Percentiles rank a stretch among this genome's conserved stretches.
Conservation (phyloP, 1,140 invertebrate genomes). For the Medauroidea extradentata region DNA sequence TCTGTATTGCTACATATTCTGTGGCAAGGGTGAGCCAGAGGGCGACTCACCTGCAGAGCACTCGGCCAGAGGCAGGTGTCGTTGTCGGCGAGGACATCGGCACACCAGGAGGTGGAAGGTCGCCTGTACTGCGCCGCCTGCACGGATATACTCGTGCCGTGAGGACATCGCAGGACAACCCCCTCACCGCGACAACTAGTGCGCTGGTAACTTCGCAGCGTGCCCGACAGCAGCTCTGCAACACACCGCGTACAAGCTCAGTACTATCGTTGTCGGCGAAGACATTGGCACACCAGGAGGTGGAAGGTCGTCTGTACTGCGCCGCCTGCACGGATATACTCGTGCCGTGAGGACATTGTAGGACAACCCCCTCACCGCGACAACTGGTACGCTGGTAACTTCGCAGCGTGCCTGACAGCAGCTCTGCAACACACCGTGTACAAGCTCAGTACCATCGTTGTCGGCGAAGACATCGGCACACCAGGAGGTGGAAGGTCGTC, state of each 20-base stretch:
- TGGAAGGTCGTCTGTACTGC: slow-evolving; percentile 50
- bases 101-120: slow-evolving; percentile 18
- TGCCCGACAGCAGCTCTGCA: slow-evolving; percentile 79
- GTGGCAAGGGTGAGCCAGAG: too few species aligned
- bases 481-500: slow-evolving; percentile 33
- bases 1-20: too few species aligned
- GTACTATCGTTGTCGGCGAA: too few species aligned
- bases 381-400: slow-evolving; percentile 85
- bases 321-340: slow-evolving; percentile 83
- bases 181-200: slow-evolving; percentile 82
- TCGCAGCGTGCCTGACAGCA: slow-evolving; percentile 79
- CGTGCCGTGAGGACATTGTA: slow-evolving; percentile 80
- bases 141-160: slow-evolving; percentile 81
- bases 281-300: slow-evolving; percentile 7
- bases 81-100: slow-evolving; percentile 22
- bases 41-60: slow-evolving; percentile 52
- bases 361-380: slow-evolving; percentile 75
- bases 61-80: slow-evolving; percentile 50
- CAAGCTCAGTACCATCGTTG: too few species aligned
- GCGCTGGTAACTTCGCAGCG: slow-evolving; percentile 80
- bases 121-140: slow-evolving; percentile 68
- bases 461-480: slow-evolving; percentile 24
- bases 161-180: slow-evolving; percentile 76
- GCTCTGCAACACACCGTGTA: slow-evolving; percentile 60
- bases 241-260: too few species aligned